A percentile compares a stretch with the other conserved stretches of the same genome.
Evolutionary conservation across 2,113 vertebrate species (phyloP).

Genomic region (Thalassoma bifasciatum): DNA sequence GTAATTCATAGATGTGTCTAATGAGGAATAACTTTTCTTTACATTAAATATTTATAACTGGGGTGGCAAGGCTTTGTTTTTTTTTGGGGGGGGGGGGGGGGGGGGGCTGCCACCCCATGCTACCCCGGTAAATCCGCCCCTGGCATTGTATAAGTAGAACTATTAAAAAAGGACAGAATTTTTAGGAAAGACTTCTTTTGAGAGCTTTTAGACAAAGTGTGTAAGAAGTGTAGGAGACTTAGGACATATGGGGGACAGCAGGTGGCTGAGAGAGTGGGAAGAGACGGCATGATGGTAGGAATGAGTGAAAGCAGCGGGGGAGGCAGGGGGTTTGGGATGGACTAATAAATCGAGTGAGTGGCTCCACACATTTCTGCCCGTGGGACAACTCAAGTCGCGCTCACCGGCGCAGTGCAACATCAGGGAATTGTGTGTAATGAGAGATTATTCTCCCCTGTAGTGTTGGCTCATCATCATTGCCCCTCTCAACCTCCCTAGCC

Average conservation of each 20-base stretch:
- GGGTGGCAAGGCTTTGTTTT: no score
- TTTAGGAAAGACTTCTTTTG: no score
- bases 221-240: background rate
- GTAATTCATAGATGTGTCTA: no score
- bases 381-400: conserved; percentile 76
- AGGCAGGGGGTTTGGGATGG: conserved; percentile 56
- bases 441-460: conserved; percentile 82
- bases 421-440: conserved; percentile 81
- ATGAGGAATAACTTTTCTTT: no score
- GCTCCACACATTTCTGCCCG: conserved; percentile 78
- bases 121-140: no score
- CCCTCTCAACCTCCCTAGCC: conserved; percentile 32
- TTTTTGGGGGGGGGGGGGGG: no score
- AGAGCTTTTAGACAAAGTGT: conserved; percentile 2
- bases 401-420: conserved; percentile 63
- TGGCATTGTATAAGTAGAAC: no score
- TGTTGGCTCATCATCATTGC: conserved; percentile 75
- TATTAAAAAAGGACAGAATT: no score
- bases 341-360: conserved; percentile 85
- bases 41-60: no score
- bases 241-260: conserved; percentile 70
- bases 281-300: conserved; percentile 31
- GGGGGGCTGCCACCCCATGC: no score
- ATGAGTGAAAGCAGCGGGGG: conserved; percentile 53
- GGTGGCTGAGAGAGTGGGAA: conserved; percentile 33